Conservation (phyloP, 2,113 vertebrate species). For the Neogale vison region DNA sequence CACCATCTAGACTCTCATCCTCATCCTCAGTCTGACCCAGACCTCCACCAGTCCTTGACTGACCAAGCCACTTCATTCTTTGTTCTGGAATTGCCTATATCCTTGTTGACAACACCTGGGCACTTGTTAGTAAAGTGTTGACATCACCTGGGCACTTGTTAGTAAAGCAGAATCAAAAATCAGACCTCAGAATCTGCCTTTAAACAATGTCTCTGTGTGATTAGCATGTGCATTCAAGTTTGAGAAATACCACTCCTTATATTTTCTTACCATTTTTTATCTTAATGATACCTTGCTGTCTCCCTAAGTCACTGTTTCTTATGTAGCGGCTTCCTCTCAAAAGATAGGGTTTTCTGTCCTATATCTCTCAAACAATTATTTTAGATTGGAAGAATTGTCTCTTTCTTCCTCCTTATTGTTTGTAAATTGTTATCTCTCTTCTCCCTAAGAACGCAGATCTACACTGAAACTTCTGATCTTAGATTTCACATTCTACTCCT, state of each 20-base stretch:
- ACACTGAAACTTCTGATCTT: background rate
- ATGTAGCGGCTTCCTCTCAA: background rate
- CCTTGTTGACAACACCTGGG: background rate
- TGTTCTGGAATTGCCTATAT: background rate
- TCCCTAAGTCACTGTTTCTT: background rate
- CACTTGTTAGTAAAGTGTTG: background rate
- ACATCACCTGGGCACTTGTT: background rate
- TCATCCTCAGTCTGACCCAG: background rate
- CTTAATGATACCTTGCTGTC: background rate
- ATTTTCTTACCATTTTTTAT: background rate
- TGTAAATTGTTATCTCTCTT: background rate
- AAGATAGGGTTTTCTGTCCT: background rate
- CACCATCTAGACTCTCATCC: background rate
- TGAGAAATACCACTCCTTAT: background rate
- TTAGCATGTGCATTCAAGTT: background rate
- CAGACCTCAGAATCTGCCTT: background rate
- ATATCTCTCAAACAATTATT: background rate
- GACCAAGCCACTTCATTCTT: background rate
- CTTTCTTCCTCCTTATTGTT: background rate
- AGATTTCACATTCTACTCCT: background rate
- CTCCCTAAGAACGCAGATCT: background rate
- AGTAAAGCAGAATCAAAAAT: background rate
- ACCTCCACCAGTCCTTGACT: background rate
- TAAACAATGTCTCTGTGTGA: background rate
- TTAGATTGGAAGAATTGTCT: background rate